Conservation (phyloP, 2,113 vertebrate genomes). For the Zosterops pallidus region DNA sequence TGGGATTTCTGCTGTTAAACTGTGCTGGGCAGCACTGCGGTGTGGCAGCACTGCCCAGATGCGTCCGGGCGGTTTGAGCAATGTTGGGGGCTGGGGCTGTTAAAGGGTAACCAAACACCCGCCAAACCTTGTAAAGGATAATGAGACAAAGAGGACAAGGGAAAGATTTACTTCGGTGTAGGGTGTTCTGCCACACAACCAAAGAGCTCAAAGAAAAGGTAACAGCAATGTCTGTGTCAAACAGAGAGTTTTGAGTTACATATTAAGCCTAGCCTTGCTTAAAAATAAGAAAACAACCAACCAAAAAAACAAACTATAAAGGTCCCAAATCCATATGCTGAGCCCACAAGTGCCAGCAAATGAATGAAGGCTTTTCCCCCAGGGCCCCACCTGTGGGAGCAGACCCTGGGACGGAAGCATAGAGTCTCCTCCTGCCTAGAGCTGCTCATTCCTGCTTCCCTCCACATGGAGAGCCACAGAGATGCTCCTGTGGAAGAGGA, state of each 20-base stretch:
- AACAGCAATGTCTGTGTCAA: accelerated
- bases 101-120: constrained; percentile 32
- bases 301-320: not conserved
- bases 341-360: not conserved
- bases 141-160: not conserved
- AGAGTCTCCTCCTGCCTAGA: accelerated
- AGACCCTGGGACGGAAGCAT: not conserved
- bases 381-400: not conserved
- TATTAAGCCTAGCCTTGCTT: not conserved
- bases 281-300: not conserved
- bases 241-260: not conserved
- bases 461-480: not conserved
- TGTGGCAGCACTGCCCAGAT: not conserved
- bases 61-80: accelerated
- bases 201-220: not conserved
- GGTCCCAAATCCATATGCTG: not conserved
- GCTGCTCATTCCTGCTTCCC: not conserved
- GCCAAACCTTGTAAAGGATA: not conserved
- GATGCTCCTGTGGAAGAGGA: not conserved
- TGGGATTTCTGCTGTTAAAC: constrained; percentile 22
- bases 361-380: not conserved
- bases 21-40: not conserved
- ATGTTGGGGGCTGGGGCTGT: not conserved
- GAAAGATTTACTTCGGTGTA: not conserved
- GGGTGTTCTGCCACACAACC: accelerated